phyloP scores from a whole-genome alignment of 2,888 invertebrate species.

The Cephus pulcher region DNA sequence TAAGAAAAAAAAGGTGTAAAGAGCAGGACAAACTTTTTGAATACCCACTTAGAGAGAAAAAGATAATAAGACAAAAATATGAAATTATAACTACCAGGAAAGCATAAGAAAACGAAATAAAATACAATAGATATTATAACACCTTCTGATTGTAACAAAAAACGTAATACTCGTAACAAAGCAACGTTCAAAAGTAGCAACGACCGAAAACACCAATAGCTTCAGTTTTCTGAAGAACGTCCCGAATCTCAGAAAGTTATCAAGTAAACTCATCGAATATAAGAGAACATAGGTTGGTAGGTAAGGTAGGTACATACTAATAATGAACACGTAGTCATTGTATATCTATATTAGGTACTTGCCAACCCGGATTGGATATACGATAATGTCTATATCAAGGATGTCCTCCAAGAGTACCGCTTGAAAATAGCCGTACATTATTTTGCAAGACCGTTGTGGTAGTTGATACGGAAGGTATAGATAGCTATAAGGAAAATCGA shows the following conservation, averaged over 20 bases:
- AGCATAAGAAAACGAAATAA: neutral
- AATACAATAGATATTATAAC: neutral
- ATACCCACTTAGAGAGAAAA: neutral
- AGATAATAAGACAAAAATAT: neutral
- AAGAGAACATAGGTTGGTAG: neutral
- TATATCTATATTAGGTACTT: neutral
- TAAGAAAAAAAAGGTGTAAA: neutral
- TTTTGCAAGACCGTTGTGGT: neutral
- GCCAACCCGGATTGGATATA: neutral
- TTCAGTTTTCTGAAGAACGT: neutral
- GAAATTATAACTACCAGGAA: neutral
- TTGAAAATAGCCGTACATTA: neutral
- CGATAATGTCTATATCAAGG: neutral
- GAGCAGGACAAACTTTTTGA: neutral
- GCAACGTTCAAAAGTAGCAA: constrained; percentile 26
- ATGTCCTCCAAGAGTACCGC: neutral
- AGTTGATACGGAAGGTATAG: neutral
- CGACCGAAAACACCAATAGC: neutral
- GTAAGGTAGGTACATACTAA: neutral
- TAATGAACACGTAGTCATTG: neutral
- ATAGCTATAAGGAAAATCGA: neutral
- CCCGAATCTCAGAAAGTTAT: neutral
- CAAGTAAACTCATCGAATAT: neutral
- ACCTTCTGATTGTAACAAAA: neutral
- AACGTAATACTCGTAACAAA: constrained; percentile 12